A percentile compares a stretch with the other conserved stretches of the same genome.
These are phyloP conservation scores for Epicauta chinensis DNA, from an alignment of 1,140 invertebrate genomes.

Conservation along the genomic window DNA sequence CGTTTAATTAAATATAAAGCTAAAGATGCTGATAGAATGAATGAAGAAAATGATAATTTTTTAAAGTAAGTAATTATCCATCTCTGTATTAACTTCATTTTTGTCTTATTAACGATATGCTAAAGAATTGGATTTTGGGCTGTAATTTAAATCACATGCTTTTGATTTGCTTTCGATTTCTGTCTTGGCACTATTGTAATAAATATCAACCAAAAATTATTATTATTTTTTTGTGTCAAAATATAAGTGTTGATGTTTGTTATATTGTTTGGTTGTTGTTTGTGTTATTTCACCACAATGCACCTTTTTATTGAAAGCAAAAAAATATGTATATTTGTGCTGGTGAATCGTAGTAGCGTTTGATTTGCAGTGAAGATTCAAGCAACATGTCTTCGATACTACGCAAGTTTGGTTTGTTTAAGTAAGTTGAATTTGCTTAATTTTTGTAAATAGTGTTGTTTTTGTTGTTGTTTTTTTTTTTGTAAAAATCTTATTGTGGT, in stretches of 20 bases:
- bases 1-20: conserved; percentile 86
- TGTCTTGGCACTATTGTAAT: no score
- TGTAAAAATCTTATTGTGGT: neutral
- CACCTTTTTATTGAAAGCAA: no score
- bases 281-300: conserved; percentile 4
- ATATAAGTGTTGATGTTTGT: no score
- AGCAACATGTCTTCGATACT: conserved; percentile 59
- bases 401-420: conserved; percentile 60
- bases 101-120: neutral
- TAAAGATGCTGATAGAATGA: conserved; percentile 89
- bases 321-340: neutral
- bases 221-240: no score
- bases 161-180: neutral
- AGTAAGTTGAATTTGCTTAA: conserved; percentile 51
- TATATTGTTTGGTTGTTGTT: conserved; percentile 9
- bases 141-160: neutral
- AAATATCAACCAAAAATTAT: neutral
- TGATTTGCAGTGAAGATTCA: conserved; percentile 58
- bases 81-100: conserved; percentile 6
- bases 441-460: neutral
- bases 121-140: neutral
- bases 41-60: conserved; percentile 90
- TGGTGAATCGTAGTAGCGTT: neutral
- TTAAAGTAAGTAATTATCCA: conserved; percentile 59
- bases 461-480: neutral